These are phyloP conservation scores for Cactoblastis cactorum DNA, from an alignment of 2,888 invertebrate species.

Conservation along the genomic window DNA sequence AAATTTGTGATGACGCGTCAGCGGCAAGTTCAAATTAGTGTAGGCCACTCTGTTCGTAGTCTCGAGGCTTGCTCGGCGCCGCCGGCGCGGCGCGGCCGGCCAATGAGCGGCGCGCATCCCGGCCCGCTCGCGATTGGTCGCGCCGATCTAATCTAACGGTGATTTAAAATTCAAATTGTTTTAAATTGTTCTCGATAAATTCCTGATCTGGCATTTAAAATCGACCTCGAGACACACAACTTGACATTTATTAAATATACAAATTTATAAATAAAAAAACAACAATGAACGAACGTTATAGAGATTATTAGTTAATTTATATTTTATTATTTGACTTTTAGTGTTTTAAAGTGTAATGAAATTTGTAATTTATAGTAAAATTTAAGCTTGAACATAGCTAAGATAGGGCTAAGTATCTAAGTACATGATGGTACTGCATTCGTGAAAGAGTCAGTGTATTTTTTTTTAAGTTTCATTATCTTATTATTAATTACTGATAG, in stretches of 20 bases:
- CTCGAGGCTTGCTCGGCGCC: neutral
- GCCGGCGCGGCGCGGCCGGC: too few relatives aligned
- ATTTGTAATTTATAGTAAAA: conserved; percentile 73
- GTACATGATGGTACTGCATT: conserved; percentile 48
- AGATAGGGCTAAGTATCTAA: conserved; percentile 58
- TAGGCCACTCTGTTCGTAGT: neutral
- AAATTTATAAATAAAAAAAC: conserved; percentile 11
- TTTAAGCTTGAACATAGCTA: conserved; percentile 73
- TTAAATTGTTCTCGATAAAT: neutral
- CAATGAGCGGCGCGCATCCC: neutral
- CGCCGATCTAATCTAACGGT: neutral
- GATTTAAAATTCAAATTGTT: conserved; percentile 6
- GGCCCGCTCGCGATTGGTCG: neutral
- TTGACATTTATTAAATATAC: conserved; percentile 10
- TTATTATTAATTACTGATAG: conserved; percentile 65
- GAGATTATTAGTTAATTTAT: conserved; percentile 64
- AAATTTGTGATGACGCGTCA: neutral
- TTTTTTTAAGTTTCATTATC: conserved; percentile 74
- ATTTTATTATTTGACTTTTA: conserved; percentile 46
- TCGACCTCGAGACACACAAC: neutral
- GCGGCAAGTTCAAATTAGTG: neutral
- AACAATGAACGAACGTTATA: conserved; percentile 36
- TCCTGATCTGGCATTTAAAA: neutral
- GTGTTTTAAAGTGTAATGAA: conserved; percentile 65
- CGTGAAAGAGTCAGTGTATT: conserved; percentile 69